phyloP scores from a whole-genome alignment of 2,888 invertebrate species.

The Drosophila mimica region DNA sequence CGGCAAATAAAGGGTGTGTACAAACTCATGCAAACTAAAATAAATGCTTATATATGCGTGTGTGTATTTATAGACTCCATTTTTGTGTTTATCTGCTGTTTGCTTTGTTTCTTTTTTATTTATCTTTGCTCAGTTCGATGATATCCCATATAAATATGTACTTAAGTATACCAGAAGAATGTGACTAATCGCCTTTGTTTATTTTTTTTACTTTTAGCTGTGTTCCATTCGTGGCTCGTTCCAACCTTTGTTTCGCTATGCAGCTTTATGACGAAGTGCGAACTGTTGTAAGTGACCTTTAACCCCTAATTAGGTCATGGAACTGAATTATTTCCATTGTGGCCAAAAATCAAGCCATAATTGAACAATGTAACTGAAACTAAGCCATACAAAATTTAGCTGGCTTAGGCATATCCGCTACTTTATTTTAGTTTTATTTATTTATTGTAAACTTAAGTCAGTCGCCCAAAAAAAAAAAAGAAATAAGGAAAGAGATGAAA shows the following conservation, averaged over 20 bases:
- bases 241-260: constrained; percentile 5
- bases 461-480: neutral
- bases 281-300: constrained; percentile 51
- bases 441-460: no score
- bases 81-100: constrained; percentile 40
- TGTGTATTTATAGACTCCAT: constrained; percentile 54
- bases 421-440: no score
- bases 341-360: neutral
- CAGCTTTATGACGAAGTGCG: constrained; percentile 18
- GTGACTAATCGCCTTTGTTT: constrained; percentile 31
- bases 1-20: constrained; percentile 68
- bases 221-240: constrained; percentile 1
- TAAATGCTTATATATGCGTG: constrained; percentile 1
- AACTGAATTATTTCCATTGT: neutral
- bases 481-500: neutral
- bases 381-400: neutral
- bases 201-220: constrained; percentile 25
- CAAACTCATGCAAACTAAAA: constrained; percentile 12
- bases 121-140: constrained; percentile 19
- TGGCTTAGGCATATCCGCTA: neutral
- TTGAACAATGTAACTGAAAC: neutral
- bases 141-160: constrained; percentile 24
- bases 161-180: constrained; percentile 1
- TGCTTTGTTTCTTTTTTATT: constrained; percentile 27
- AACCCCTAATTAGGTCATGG: constrained; percentile 43